Evolutionary conservation across 2,113 vertebrate genomes (phyloP).

Genomic region (Archilochus colubris): DNA sequence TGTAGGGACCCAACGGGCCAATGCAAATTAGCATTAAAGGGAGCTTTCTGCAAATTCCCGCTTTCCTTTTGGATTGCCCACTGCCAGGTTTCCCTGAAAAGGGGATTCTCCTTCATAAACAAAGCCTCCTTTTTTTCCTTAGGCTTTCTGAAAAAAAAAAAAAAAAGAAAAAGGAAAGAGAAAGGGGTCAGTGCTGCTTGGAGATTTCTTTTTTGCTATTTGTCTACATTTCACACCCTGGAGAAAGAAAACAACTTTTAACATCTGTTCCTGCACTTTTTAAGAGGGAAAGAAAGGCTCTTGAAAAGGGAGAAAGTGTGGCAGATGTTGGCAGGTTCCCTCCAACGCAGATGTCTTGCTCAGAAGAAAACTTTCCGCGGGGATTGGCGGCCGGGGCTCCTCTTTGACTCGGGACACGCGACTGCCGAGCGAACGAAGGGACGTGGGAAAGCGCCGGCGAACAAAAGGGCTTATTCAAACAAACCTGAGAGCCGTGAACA

Average conservation of each 20-base stretch:
- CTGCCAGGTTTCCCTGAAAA: conserved; percentile 63
- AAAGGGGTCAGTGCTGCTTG: not conserved
- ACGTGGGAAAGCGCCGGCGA: conserved; percentile 86
- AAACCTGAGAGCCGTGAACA: conserved; percentile 85
- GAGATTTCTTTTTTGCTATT: conserved; percentile 51
- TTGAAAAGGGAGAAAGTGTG: conserved; percentile 46
- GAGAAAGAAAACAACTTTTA: conserved; percentile 72
- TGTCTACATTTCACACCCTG: conserved; percentile 61
- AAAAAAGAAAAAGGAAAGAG: not conserved
- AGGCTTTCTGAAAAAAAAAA: not conserved
- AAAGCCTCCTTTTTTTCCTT: conserved; percentile 43
- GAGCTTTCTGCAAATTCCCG: conserved; percentile 37
- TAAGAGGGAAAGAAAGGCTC: conserved; percentile 52
- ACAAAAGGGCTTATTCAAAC: conserved; percentile 89
- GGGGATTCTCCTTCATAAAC: conserved; percentile 43
- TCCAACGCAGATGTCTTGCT: conserved; percentile 78
- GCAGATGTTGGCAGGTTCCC: conserved; percentile 82
- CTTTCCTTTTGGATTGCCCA: conserved; percentile 5
- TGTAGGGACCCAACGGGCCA: not conserved
- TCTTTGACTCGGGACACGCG: conserved; percentile 84
- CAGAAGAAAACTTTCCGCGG: conserved; percentile 58
- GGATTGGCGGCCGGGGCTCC: conserved; percentile 63
- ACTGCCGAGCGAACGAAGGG: conserved; percentile 80
- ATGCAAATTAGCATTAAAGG: conserved; percentile 64
- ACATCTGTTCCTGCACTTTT: conserved; percentile 78